A percentile compares a stretch with the other conserved stretches of the same genome.
Conservation (phyloP, 2,113 vertebrate genomes). For the Plecturocebus donacophilus region DNA sequence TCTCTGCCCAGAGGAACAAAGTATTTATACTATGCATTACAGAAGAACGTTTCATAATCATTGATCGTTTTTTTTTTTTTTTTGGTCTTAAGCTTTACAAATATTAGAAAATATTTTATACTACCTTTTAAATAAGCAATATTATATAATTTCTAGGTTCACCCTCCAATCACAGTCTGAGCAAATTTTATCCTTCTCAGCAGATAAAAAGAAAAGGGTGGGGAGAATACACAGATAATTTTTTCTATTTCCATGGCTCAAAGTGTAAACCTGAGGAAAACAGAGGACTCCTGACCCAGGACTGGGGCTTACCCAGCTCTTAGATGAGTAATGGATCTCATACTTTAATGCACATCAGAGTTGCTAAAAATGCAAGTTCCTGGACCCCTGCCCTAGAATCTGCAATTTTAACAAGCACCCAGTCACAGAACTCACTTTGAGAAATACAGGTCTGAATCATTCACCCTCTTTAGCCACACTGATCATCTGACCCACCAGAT, state of each 20-base stretch:
- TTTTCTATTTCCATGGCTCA: not conserved
- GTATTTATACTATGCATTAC: not conserved
- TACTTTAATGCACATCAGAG: not conserved
- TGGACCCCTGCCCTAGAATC: not conserved
- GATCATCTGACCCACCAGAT: not conserved
- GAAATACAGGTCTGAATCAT: not conserved
- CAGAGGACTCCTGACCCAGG: not conserved
- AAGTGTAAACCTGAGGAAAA: not conserved
- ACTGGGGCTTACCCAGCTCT: not conserved
- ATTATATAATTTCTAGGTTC: not conserved
- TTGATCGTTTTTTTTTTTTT: not conserved
- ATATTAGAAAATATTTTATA: not conserved
- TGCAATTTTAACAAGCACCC: not conserved
- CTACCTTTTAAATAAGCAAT: not conserved
- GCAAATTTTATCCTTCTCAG: not conserved
- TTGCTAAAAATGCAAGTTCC: not conserved
- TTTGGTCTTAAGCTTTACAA: not conserved
- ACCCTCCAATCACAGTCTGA: not conserved
- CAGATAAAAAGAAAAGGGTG: not conserved
- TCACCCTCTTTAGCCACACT: not conserved
- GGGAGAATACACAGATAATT: not conserved
- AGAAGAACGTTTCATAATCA: not conserved
- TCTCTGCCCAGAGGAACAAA: not conserved
- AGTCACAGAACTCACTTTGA: not conserved
- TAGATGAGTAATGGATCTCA: not conserved